These are phyloP conservation scores for Tringa solitaria DNA, from an alignment of 2,113 vertebrate genomes.

Conservation along the genomic window DNA sequence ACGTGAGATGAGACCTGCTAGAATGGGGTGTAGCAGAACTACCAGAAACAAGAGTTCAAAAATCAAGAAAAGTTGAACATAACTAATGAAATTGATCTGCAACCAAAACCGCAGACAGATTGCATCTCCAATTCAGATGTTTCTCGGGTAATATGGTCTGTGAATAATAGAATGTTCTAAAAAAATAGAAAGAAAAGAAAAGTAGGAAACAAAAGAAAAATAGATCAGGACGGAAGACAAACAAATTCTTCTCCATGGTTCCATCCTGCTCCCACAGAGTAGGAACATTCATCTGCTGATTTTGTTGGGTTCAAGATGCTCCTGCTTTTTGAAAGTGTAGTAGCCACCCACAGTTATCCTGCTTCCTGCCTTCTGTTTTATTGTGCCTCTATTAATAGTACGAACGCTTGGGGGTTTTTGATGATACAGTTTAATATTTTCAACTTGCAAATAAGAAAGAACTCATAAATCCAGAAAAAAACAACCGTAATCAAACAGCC, in stretches of 20 bases:
- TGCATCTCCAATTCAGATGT: not conserved
- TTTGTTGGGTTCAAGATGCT: constrained; percentile 13
- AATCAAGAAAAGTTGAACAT: not conserved
- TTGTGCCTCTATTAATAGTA: constrained; percentile 18
- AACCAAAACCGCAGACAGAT: not conserved
- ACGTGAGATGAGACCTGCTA: not conserved
- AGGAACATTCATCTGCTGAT: constrained; percentile 1
- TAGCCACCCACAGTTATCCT: constrained; percentile 36
- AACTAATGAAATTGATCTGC: not conserved
- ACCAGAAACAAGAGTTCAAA: not conserved
- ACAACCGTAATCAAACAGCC: not conserved
- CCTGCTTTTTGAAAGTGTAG: constrained; percentile 16
- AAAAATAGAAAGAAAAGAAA: not conserved
- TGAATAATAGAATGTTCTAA: not conserved
- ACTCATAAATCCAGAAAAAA: not conserved
- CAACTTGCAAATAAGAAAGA: not conserved
- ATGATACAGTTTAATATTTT: not conserved
- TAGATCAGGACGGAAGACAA: not conserved
- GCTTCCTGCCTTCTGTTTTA: constrained; percentile 49
- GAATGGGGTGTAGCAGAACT: not conserved
- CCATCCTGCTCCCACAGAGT: not conserved
- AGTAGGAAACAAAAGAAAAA: not conserved
- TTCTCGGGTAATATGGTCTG: not conserved
- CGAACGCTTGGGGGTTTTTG: not conserved
- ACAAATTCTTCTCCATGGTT: not conserved